Base-by-base conservation (phyloP, 2,888 invertebrate species). In the Craniophora ligustri region DNA sequence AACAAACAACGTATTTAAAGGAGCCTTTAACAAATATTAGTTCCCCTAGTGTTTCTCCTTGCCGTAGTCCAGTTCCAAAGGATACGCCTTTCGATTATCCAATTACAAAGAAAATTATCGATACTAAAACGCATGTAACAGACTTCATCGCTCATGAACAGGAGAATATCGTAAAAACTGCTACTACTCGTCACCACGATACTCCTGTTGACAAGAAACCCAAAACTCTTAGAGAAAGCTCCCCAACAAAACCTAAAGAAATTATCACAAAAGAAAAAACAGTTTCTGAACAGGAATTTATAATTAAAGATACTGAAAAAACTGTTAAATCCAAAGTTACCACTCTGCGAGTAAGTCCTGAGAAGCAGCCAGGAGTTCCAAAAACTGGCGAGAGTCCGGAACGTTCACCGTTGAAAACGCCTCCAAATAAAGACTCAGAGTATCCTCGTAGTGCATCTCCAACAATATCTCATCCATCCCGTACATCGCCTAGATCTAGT, bases 31-130 rank as follows among this genome's bases (percentile, higher is more conserved):
- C 80, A n/a, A 75, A 73, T 31, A 58, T 65, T 3, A 84, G 76
- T 42, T 88, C 88, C 23, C 82, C 88, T 1, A 85, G 81, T 61
- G 75, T 82, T 3, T 88, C 91, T 1, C 89, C 90, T 23, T 84
- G 85, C 57, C 70, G 53, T 10, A 92, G 87, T 73, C 87, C 89
- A 7, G 72, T 58, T 42, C 73, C 75, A 2, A 79, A 68, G 50
- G 87, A 87, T 60, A 65, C 72, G 32, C 62, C 66, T 10, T 69
- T 78, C 11, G 67, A 79, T 23, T 66, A 72, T 21, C 39, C 64
- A n/a, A 50, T 58, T 10, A 61, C 58, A 4, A 76, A 72, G 13
- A 68, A 77, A 47, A 63, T 32, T 10, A 61, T 46, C 26, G 59
- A 74, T 10, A 74, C 54, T 21, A 72, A 74, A 46, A 61, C 64